Conservation (phyloP, 2,113 vertebrate species). For the Megalops atlanticus region DNA sequence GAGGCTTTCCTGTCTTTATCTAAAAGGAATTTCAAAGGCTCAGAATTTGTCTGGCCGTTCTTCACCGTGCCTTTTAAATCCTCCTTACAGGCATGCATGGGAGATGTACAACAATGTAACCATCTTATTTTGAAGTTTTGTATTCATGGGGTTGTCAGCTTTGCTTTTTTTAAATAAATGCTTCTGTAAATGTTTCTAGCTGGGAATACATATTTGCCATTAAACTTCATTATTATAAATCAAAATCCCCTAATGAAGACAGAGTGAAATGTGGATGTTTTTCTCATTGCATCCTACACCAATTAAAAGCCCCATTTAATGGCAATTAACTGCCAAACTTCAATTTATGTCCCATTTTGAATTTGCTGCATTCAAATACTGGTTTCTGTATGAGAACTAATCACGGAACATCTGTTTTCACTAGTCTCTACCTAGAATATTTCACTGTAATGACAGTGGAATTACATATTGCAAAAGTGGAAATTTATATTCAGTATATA, state of each 20-base stretch:
- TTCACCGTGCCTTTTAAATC: too few species aligned
- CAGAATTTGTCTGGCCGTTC: neutral
- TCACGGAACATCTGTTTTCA: conserved; percentile 50
- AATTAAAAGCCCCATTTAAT: conserved; percentile 72
- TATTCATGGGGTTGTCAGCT: conserved; percentile 44
- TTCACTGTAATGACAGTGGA: conserved; percentile 16
- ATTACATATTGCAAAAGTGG: too few species aligned
- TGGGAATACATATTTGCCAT: conserved; percentile 49
- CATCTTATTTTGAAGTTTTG: conserved; percentile 38
- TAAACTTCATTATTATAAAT: conserved; percentile 58
- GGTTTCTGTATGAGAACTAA: conserved; percentile 40
- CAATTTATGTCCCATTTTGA: conserved; percentile 65
- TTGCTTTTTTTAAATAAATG: conserved; percentile 43
- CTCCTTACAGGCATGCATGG: neutral
- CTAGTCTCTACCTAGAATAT: conserved; percentile 16
- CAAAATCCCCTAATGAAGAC: conserved; percentile 71
- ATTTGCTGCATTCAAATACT: conserved; percentile 45
- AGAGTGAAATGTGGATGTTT: conserved; percentile 72
- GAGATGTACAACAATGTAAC: neutral
- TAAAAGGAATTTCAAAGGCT: neutral
- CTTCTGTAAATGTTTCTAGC: conserved; percentile 36
- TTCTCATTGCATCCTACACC: conserved; percentile 62
- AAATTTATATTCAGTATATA: too few species aligned
- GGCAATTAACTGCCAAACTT: conserved; percentile 69
- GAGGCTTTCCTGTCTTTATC: neutral